Evolutionary conservation across 2,888 invertebrate species (phyloP), one percentile per base, ranked within the genome.

Genomic region (Bombyx huttoni): DNA sequence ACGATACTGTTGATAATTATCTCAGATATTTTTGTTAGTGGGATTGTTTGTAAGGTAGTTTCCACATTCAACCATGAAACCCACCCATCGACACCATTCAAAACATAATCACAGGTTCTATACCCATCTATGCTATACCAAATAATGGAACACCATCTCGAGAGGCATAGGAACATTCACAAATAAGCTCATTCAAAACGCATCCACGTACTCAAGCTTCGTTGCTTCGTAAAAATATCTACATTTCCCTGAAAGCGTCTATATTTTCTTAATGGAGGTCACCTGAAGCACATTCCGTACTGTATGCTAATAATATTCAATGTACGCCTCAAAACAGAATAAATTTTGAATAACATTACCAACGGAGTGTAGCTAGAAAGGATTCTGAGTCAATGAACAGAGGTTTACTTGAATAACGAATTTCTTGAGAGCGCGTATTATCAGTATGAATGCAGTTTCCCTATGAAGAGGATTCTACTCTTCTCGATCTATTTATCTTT

Each of bases 261-360:
- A 40, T 40, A 40, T 51, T 55, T 52, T 63, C 61, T 60, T 54
- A 51, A 56, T 59, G 12, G 59, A 57, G 65, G 70, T 70, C 67
- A 68, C 57, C 68, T 65, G 62, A 63, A 63, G 63, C 59, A 63
- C 65, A 59, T 60, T 66, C 51, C 54, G 55, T 61, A 66, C 40
- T 61, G 58, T 68, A 78, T 76, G 74, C 63, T 73, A 73, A 78
- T 76, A 61, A 61, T 68, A 78, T 80, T 78, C 77, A 73, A 73
- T 67, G 51, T 55, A 68, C 64, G 63, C 64, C 65, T 65, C 58
- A 62, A 60, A 67, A 66, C 68, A 58, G 78, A 78, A 80, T 78
- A 78, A 69, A 74, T 73, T 72, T 68, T 57, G 72, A 73, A 77
- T 76, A 73, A 69, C 71, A 76, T 80, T 78, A 78, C 12, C 40